Evolutionary conservation across 1,140 invertebrate species (phyloP).

Genomic region (Heliothis virescens): DNA sequence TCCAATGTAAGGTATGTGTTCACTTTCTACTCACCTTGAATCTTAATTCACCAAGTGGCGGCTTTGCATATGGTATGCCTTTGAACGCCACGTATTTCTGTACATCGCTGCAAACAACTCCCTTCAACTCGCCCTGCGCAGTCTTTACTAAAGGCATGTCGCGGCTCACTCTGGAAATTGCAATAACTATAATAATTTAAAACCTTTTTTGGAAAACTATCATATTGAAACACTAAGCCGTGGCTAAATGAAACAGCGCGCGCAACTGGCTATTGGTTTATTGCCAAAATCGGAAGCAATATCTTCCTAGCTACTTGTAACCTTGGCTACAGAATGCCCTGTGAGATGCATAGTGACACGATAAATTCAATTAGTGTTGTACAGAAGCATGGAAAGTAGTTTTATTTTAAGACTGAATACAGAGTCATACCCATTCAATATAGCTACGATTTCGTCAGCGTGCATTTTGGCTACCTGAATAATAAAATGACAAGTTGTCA

Average conservation of each 20-base stretch:
- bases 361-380: slow-evolving; percentile 5
- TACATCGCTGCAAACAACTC: slow-evolving; percentile 69
- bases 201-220: not conserved
- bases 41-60: slow-evolving; percentile 88
- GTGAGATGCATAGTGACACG: slow-evolving; percentile 6
- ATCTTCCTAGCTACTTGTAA: not conserved
- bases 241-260: not conserved
- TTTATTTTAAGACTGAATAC: not conserved
- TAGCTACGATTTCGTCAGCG: too few relatives aligned
- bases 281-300: slow-evolving; percentile 37
- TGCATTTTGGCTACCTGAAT: too few relatives aligned
- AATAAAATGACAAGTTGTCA: too few relatives aligned
- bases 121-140: slow-evolving; percentile 79
- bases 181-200: not conserved
- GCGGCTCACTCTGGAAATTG: slow-evolving; percentile 47
- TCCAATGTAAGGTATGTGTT: slow-evolving; percentile 41
- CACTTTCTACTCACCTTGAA: slow-evolving; percentile 81
- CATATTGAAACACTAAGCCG: not conserved
- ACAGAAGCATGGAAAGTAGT: not conserved
- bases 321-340: not conserved
- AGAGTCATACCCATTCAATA: too few relatives aligned
- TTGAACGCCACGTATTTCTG: slow-evolving; percentile 87
- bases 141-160: slow-evolving; percentile 70
- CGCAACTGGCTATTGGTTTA: slow-evolving; percentile 38
- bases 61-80: slow-evolving; percentile 90